Evolutionary conservation across 2,113 vertebrate genomes (phyloP), one percentile per base, ranked within the genome.

Genomic region (Ondatra zibethicus): DNA sequence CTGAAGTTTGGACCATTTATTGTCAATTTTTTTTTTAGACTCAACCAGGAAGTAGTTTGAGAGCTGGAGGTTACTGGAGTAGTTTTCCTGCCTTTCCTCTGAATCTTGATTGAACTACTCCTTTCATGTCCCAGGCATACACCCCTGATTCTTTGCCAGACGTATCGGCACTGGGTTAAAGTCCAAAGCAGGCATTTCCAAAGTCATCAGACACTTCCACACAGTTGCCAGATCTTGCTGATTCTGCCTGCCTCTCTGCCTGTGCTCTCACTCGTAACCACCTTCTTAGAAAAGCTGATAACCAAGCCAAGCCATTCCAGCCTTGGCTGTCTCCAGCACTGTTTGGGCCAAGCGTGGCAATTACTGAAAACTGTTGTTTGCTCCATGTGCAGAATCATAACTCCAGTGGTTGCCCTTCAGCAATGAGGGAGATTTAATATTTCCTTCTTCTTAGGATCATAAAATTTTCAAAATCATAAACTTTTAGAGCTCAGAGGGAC

Each of bases 361-460:
- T 75, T 82, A 89, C 13, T 81, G 85, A 92, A 75, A 77, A 13
- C 42, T 77, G 13, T 66, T 75, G 19, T 42, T 45, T 52, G 29
- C 78, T 68, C 31, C 85, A 55, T 63, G 82, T 63, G 19, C 45
- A 87, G 82, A 93, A 93, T 65, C 76, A 82, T 45, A 94, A 25
- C 19, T 72, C 42, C 3, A 16, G 8, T 68, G 14, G 39, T 39
- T 94, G 86, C 45, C 13, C 61, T n/a, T 75, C 84, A 73, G n/a
- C n/a, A 95, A 72, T 25, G 33, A 92, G 25, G 33, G 25, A 55
- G 5, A 27, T 84, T 89, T 78, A 95, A 84, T 93, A 93, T 50
- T 63, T 94, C 45, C 25, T 89, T 89, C 23, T 70, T 84, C 33
- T 5, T 78, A 96, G 84, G 86, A 85, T 90, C 76, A 95, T 21